phyloP scores from a whole-genome alignment of 2,888 invertebrate species.

The Dicranocentrus wangi region DNA sequence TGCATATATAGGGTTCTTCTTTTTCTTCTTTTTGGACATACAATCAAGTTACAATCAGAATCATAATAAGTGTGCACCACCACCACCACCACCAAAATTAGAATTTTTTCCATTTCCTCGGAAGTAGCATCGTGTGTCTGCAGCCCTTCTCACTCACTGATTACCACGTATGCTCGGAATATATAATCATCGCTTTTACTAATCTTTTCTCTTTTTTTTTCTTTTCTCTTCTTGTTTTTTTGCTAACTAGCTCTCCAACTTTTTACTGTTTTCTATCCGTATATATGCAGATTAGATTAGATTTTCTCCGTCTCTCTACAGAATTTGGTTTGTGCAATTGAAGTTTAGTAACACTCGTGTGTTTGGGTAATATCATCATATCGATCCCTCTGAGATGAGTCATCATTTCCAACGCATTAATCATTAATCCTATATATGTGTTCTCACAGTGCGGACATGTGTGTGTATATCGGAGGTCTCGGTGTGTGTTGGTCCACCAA shows the following conservation, averaged over 20 bases:
- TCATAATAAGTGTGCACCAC: conserved; percentile 1
- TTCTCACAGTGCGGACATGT: too few relatives aligned
- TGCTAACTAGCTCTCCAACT: background rate
- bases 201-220: background rate
- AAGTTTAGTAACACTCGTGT: too few relatives aligned
- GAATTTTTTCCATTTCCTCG: background rate
- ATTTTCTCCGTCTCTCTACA: too few relatives aligned
- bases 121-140: too few relatives aligned
- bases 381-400: too few relatives aligned
- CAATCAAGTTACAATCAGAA: conserved; percentile 17
- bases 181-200: conserved; percentile 5
- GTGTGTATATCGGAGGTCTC: too few relatives aligned
- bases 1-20: background rate
- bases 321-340: too few relatives aligned
- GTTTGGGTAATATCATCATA: too few relatives aligned
- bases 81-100: background rate
- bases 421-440: too few relatives aligned
- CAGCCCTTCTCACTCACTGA: background rate
- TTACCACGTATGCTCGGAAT: conserved; percentile 10
- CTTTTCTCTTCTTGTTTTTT: background rate
- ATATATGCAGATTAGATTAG: background rate
- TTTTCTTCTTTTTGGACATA: background rate
- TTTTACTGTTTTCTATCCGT: background rate
- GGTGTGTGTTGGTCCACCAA: too few relatives aligned
- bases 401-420: too few relatives aligned